A percentile compares a stretch with the other conserved stretches of the same genome.
Evolutionary conservation across 2,888 invertebrate genomes (phyloP).

Genomic region (Biston betularia): DNA sequence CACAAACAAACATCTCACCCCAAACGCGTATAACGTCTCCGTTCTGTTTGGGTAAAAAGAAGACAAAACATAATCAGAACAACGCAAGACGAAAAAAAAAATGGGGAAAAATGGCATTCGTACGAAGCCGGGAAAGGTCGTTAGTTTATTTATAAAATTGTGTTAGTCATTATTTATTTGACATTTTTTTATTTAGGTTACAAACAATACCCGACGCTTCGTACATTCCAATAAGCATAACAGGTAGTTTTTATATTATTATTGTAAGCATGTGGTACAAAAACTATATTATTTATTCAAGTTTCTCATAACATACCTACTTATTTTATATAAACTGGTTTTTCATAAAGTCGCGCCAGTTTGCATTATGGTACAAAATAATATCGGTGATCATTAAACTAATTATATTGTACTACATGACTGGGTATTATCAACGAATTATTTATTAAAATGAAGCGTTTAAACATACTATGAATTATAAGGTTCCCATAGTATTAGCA

Average conservation of each 20-base stretch:
- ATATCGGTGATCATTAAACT: too few relatives aligned
- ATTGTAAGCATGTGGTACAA: constrained; percentile 2
- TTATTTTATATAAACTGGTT: constrained; percentile 1
- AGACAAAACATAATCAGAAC: too few relatives aligned
- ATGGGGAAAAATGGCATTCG: too few relatives aligned
- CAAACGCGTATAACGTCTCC: too few relatives aligned
- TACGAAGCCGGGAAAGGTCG: background rate
- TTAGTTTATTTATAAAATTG: background rate
- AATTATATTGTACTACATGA: too few relatives aligned
- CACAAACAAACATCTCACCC: too few relatives aligned
- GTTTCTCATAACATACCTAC: constrained; percentile 9
- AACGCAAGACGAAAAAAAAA: too few relatives aligned
- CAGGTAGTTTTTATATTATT: background rate
- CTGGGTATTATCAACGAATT: too few relatives aligned
- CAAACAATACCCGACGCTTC: background rate
- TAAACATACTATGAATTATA: too few relatives aligned
- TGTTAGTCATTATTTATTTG: constrained; percentile 1
- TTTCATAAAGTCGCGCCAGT: background rate
- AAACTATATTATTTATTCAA: constrained; percentile 15
- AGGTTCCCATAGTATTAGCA: too few relatives aligned
- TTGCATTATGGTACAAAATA: constrained; percentile 1
- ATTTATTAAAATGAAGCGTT: too few relatives aligned
- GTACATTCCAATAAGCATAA: background rate
- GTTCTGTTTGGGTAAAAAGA: too few relatives aligned
- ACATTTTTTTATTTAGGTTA: constrained; percentile 5